Percentiles rank a stretch among this genome's conserved stretches.
Evolutionary conservation across 2,797 vertebrate species (phyloP).

Genomic region (Sternarchorhynchus goeldii): DNA sequence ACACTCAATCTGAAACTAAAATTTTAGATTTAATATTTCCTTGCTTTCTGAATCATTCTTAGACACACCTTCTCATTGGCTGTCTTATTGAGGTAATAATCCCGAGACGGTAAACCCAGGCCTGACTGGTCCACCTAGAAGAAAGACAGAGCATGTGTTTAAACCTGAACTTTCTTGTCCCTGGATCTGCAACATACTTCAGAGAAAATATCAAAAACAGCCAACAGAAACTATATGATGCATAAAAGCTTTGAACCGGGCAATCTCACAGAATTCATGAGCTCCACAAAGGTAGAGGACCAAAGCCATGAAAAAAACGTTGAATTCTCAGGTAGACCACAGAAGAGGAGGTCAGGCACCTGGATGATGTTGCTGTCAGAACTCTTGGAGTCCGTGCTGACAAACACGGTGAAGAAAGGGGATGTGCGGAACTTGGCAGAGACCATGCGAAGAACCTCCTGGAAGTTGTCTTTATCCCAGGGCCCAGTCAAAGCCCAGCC

Average conservation of each 20-base stretch:
- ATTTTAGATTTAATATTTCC: too few relatives aligned
- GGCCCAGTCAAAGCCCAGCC: constrained; percentile 88
- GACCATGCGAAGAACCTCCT: constrained; percentile 83
- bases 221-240: neutral
- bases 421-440: constrained; percentile 85
- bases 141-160: constrained; percentile 45
- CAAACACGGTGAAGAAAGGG: constrained; percentile 92
- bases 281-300: neutral
- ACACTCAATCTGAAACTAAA: too few relatives aligned
- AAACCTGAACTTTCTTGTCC: constrained; percentile 19
- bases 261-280: neutral
- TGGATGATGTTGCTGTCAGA: constrained; percentile 97
- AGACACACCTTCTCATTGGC: constrained; percentile 89
- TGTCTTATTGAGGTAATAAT: constrained; percentile 97
- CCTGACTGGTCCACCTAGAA: constrained; percentile 92
- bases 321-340: too few relatives aligned
- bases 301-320: too few relatives aligned
- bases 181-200: neutral
- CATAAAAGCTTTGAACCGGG: neutral
- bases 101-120: constrained; percentile 88
- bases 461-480: constrained; percentile 89
- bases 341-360: constrained; percentile 67
- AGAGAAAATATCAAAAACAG: neutral
- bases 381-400: constrained; percentile 94
- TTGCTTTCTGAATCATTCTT: neutral